Percentiles rank a stretch among this genome's conserved stretches.
These are phyloP conservation scores for Loriculus beryllinus DNA, from an alignment of 2,797 vertebrate genomes.

Conservation along the genomic window DNA sequence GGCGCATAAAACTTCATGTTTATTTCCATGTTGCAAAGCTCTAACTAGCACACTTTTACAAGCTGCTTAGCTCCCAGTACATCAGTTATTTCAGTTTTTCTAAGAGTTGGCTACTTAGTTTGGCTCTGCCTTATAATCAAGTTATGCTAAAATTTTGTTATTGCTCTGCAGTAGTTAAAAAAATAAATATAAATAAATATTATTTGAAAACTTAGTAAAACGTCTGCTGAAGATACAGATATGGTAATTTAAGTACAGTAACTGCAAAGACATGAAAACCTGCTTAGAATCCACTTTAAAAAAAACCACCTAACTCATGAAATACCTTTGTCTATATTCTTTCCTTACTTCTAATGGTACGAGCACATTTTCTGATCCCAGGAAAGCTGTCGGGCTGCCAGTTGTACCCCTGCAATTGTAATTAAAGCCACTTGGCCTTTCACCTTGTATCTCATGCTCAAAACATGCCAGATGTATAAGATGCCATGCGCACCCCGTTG, in stretches of 20 bases:
- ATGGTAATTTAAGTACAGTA: background rate
- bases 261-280: background rate
- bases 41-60: background rate
- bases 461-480: background rate
- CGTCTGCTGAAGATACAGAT: background rate
- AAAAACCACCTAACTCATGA: background rate
- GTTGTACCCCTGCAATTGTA: background rate
- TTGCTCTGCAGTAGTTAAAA: background rate
- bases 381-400: background rate
- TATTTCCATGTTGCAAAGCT: background rate
- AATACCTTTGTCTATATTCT: background rate
- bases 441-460: background rate
- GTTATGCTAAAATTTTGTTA: background rate
- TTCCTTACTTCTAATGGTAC: background rate
- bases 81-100: background rate
- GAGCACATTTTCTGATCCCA: background rate
- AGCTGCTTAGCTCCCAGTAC: background rate
- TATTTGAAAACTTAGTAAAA: background rate
- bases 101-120: background rate
- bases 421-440: constrained; percentile 30
- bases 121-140: background rate
- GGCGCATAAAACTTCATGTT: background rate
- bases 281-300: background rate
- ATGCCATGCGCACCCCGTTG: background rate
- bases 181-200: background rate